Percentiles rank a stretch among this genome's conserved stretches.
phyloP scores from a whole-genome alignment of 2,888 invertebrate species.

The Taenaris catops region DNA sequence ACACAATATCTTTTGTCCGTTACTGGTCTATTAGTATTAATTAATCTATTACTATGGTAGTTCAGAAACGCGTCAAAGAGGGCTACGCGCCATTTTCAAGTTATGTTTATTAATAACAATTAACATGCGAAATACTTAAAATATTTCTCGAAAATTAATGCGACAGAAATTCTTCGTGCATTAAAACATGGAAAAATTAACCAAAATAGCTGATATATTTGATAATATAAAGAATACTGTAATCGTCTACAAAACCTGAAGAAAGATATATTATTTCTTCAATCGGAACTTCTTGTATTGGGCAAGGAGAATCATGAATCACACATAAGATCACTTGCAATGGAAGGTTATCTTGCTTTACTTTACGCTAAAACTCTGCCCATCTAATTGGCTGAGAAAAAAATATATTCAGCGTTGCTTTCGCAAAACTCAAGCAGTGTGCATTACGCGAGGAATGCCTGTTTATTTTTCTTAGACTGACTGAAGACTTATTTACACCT shows the following conservation, averaged over 20 bases:
- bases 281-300: conserved; percentile 47
- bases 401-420: conserved; percentile 49
- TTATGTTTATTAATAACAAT: too few species aligned
- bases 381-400: conserved; percentile 49
- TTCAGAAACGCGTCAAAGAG: too few species aligned
- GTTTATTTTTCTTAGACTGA: conserved; percentile 75
- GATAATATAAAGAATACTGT: conserved; percentile 49
- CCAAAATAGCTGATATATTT: conserved; percentile 49
- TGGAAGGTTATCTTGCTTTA: conserved; percentile 63
- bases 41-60: too few species aligned
- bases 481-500: conserved; percentile 76
- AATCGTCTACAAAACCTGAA: conserved; percentile 49
- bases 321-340: conserved; percentile 53
- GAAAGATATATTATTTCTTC: conserved; percentile 50
- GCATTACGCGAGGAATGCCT: conserved; percentile 55
- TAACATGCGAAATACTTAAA: too few species aligned
- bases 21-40: too few species aligned
- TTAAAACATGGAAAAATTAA: conserved; percentile 46
- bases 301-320: conserved; percentile 58
- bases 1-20: too few species aligned
- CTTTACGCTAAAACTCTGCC: conserved; percentile 60
- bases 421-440: conserved; percentile 52
- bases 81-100: too few species aligned
- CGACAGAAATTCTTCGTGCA: conserved; percentile 7
- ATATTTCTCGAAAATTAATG: too few species aligned